A percentile compares a stretch with the other conserved stretches of the same genome.
phyloP scores from a whole-genome alignment of 2,113 vertebrate species.

The Falco punctatus region DNA sequence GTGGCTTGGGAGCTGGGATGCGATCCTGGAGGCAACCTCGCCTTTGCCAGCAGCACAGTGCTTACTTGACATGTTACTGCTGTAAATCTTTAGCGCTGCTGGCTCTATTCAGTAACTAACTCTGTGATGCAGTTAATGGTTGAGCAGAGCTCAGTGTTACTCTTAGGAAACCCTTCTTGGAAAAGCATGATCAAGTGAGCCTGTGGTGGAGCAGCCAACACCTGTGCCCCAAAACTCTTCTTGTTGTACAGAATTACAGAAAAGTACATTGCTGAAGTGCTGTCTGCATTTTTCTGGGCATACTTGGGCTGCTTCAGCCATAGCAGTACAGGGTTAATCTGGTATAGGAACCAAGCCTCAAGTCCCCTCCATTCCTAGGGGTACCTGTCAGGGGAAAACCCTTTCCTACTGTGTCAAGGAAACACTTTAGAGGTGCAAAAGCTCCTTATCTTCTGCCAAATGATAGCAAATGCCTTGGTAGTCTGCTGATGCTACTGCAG shows the following conservation, averaged over 20 bases:
- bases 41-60: background rate
- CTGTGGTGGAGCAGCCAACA: background rate
- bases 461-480: background rate
- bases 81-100: background rate
- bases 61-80: background rate
- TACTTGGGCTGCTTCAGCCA: background rate
- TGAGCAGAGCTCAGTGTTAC: background rate
- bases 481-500: background rate
- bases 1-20: conserved; percentile 26
- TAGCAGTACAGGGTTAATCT: background rate
- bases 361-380: background rate
- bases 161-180: background rate
- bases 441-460: background rate
- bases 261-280: background rate
- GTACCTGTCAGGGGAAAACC: background rate
- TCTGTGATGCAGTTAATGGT: background rate
- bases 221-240: background rate
- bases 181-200: background rate
- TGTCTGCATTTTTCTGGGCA: background rate
- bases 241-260: background rate
- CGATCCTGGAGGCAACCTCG: background rate
- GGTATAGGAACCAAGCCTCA: background rate
- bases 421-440: conserved; percentile 1
- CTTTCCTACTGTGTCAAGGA: background rate
- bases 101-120: background rate